Evolutionary conservation across 1,140 invertebrate genomes (phyloP).

Genomic region (Daktulosphaira vitifoliae): DNA sequence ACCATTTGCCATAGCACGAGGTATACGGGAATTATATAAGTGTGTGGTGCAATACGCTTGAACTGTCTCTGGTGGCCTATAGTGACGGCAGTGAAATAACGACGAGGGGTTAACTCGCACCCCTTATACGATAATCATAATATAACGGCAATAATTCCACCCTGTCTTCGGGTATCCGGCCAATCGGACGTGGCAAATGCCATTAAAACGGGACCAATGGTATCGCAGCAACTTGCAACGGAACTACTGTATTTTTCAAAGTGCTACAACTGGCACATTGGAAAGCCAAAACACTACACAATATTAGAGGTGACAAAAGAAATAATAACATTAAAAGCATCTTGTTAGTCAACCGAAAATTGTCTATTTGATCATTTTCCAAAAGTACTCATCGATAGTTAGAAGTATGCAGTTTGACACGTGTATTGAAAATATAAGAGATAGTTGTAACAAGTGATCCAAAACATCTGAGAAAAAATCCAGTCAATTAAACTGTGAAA

Average conservation of each 20-base stretch:
- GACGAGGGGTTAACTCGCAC: constrained; percentile 6
- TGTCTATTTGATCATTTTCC: no score
- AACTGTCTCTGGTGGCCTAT: constrained; percentile 21
- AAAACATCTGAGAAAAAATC: neutral
- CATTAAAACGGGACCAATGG: constrained; percentile 28
- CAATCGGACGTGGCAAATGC: constrained; percentile 31
- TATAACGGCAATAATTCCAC: constrained; percentile 33
- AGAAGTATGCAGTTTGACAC: no score
- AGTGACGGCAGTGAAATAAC: neutral
- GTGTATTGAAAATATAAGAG: no score
- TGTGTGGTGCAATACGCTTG: constrained; percentile 4
- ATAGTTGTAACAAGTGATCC: constrained; percentile 1
- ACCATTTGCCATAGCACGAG: no score
- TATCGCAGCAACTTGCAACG: neutral
- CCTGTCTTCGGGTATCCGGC: constrained; percentile 21
- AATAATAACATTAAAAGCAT: no score
- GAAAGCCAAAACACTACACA: no score
- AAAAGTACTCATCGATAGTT: no score
- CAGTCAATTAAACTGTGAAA: neutral
- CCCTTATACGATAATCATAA: constrained; percentile 19
- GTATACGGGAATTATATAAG: no score
- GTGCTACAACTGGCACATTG: no score
- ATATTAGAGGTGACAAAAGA: no score
- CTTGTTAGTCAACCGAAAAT: no score
- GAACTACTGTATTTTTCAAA: no score